Base-by-base conservation (phyloP, 1,140 invertebrate genomes). In the Lasaia peninsularis region DNA sequence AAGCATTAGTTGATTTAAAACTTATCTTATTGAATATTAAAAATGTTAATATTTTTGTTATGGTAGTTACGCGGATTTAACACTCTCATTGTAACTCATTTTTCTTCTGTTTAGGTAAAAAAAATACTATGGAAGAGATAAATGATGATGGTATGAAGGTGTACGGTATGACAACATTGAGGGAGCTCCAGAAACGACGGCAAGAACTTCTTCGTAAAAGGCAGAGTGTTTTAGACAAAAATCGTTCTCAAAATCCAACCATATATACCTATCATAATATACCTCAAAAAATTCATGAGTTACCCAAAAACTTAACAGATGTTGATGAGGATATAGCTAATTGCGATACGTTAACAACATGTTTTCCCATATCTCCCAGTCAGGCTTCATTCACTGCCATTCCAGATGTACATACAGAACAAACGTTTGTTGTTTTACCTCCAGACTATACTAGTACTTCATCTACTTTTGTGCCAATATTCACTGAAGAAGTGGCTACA, bases 21-120 rank as follows among this genome's bases (percentile, higher is more conserved):
- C 50, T 58, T 52, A 58, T 58, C 32, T 52, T 52, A 58, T 58
- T 58, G 50, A 52, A 58, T 51, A 52, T 58, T 58, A 58, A 58
- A 58, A 58, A 58, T 58, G 56, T 51, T 58, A 58, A 58, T 58
- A 52, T 52, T 52, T 58, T 58, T 58, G 48, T 52, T 58, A 58
- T 52, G 56, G 56, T 58, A 58, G 56, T 58, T 58, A 58, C 56
- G 56, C 56, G 56, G 49, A 58, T 58, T 58, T 52, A 58, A 52
- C 56, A 58, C 56, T 58, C 57, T 59, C 50, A 59, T 49, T 53
- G 34, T 59, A 59, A 44, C 57, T 59, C 40, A 48, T 53, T 53
- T 59, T 59, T 59, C 28, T 59, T 59, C 40, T 53, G 51, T 59
- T 59, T 59, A 59, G 50, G 57, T 58, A 58, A 58, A 58, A 58